phyloP scores from a whole-genome alignment of 2,113 vertebrate genomes.

The Donacobius atricapilla region DNA sequence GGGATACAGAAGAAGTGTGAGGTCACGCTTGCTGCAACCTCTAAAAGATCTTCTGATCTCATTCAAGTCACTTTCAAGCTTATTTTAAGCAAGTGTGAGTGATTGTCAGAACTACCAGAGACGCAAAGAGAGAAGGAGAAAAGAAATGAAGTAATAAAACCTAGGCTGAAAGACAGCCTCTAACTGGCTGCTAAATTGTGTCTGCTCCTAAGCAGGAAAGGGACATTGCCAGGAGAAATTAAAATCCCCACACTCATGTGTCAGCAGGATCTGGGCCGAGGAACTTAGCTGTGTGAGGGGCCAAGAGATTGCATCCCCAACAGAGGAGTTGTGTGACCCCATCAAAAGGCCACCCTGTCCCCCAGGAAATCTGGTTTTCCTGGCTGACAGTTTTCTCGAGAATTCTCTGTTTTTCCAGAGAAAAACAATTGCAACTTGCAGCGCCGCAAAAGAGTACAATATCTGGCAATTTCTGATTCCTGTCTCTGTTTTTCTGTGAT shows the following conservation, averaged over 20 bases:
- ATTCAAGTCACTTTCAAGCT: background rate
- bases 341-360: background rate
- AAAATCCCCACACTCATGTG: background rate
- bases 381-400: accelerated
- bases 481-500: background rate
- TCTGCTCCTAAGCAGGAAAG: background rate
- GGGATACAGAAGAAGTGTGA: background rate
- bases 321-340: background rate
- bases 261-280: background rate
- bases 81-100: background rate
- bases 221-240: background rate
- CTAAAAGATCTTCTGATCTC: background rate
- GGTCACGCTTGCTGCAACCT: background rate
- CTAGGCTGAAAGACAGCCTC: background rate
- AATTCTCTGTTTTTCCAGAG: background rate
- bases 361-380: background rate
- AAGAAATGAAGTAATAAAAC: background rate
- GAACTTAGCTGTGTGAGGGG: background rate
- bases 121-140: background rate
- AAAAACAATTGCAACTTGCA: background rate
- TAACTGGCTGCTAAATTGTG: background rate
- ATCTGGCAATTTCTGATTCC: background rate
- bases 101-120: background rate
- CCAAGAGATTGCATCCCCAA: background rate
- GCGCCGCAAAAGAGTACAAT: background rate